Percentiles rank a stretch among this genome's conserved stretches.
Evolutionary conservation across 2,113 vertebrate genomes (phyloP).

Genomic region (Eulacestoma nigropectus): DNA sequence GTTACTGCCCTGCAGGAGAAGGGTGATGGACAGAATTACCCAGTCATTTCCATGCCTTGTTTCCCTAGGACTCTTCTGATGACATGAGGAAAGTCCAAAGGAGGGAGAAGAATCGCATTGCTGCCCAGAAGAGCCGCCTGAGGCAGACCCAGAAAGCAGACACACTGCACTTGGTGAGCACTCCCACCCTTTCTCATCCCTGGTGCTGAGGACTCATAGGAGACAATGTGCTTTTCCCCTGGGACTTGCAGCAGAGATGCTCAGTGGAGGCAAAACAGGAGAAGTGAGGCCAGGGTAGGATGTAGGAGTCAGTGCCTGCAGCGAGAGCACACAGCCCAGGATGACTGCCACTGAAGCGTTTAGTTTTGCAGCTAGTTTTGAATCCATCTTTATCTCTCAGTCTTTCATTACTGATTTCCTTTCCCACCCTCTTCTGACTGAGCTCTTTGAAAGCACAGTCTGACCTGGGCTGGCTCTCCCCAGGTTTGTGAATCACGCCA

Average conservation of each 20-base stretch:
- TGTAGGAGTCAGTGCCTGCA: rapidly evolving
- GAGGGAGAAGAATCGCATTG: slow-evolving; percentile 95
- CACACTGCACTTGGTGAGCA: slow-evolving; percentile 92
- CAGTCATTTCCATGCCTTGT: background rate
- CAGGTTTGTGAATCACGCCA: background rate
- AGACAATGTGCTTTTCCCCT: background rate
- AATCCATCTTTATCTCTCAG: background rate
- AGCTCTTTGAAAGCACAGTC: background rate
- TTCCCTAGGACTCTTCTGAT: slow-evolving; percentile 85
- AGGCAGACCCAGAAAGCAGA: slow-evolving; percentile 96
- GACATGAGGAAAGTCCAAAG: slow-evolving; percentile 91
- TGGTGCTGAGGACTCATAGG: background rate
- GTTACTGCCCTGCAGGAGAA: background rate
- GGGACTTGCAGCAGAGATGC: rapidly evolving
- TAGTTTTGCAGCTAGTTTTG: background rate
- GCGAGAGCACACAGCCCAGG: background rate
- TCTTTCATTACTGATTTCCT: background rate
- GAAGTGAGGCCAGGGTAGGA: background rate
- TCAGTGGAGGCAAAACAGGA: background rate
- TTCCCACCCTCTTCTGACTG: background rate
- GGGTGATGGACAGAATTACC: background rate
- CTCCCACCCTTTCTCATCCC: background rate
- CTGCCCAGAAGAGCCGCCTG: slow-evolving; percentile 96
- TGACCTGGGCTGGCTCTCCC: background rate
- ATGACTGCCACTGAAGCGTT: background rate